Evolutionary conservation across 2,797 vertebrate genomes (phyloP), one percentile per base, ranked within the genome.

Genomic region (Notamacropus eugenii): DNA sequence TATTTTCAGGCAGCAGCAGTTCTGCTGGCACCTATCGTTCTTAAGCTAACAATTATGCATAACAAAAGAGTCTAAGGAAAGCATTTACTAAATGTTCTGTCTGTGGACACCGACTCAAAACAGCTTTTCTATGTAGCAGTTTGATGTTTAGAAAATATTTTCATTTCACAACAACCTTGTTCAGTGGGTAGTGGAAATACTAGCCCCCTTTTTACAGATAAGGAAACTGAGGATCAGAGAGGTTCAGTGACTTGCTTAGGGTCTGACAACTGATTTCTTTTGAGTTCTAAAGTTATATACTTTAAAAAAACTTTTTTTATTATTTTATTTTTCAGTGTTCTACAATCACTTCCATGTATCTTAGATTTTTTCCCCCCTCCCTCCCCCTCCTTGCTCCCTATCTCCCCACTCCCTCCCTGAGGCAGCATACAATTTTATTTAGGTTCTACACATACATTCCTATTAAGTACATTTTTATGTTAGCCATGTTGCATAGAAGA

Each of bases 31-130:
- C 55, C n/a, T 46, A 11, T 87, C 40, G 27, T 87, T 46, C 40
- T 82, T 46, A 82, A 82, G 40, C 74, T 87, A 87, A 87, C 59
- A 93, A 91, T 74, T 28, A 50, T 31, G 58, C 67, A 57, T 96
- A 91, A 95, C 56, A 93, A 90, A 95, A 54, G 9, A 94, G 87
- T 5, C 58, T 31, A 55, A 91, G 24, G 54, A 24, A 22, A 50
- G 22, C 58, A 82, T 82, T 82, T 82, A 82, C 74, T 82, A 87
- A 87, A 87, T 87, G 22, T 46, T 46, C 74, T 46, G 67, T 46
- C n/a, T 40, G 9, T 87, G 74, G 74, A 12, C 22, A 16, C 22
- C 46, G 40, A 46, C 22, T 40, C 22, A 24, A 46, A 82, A 46
- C 40, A 46, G 74, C 19, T 46, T 87, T 87, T 87, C 27, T 50